Percentiles rank a stretch among this genome's conserved stretches.
phyloP scores from a whole-genome alignment of 2,888 invertebrate genomes.

The Lithophane semibrunnea region DNA sequence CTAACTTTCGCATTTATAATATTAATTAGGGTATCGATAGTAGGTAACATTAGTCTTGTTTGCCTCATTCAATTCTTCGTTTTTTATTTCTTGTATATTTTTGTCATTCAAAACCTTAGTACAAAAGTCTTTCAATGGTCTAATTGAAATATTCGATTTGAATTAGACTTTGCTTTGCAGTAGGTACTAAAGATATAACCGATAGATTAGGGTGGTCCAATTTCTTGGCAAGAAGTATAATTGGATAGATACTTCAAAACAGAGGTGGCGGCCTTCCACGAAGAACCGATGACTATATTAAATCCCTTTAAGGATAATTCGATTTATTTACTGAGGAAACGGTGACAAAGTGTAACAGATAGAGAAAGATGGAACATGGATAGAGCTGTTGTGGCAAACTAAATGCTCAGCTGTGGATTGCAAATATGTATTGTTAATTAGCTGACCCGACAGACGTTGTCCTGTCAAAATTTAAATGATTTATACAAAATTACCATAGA shows the following conservation, averaged over 20 bases:
- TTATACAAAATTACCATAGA: background rate
- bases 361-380: background rate
- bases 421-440: background rate
- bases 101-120: too few relatives aligned
- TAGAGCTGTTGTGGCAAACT: background rate
- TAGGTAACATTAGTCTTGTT: background rate
- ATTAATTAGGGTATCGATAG: background rate
- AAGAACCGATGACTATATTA: background rate
- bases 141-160: background rate
- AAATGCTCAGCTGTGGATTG: background rate
- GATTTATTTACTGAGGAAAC: background rate
- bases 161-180: too few relatives aligned
- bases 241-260: constrained; percentile 6
- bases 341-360: background rate
- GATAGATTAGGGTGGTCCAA: background rate
- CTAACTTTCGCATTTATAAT: too few relatives aligned
- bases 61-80: too few relatives aligned
- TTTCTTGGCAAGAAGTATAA: constrained; percentile 24
- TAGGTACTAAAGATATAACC: background rate
- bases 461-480: background rate
- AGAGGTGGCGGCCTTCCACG: background rate
- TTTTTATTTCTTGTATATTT: background rate
- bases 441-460: background rate
- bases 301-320: background rate
- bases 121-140: background rate